A percentile compares a stretch with the other conserved stretches of the same genome.
Conservation (phyloP, 92 coral and sea anemone species). For the Phenganax subtilis region DNA sequence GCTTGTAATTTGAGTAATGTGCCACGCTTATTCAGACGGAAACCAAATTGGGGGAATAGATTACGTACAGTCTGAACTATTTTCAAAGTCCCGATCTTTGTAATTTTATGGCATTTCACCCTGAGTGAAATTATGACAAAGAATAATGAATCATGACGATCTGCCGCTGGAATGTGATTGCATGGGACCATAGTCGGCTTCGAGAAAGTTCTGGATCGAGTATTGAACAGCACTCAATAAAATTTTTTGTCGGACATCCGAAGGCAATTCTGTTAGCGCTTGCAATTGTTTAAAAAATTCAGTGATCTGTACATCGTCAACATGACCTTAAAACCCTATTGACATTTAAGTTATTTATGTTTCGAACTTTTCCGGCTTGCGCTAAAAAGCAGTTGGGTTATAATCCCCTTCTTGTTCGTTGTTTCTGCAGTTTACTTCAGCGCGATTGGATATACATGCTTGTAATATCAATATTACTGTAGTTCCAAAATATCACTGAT, state of each 20-base stretch:
- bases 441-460: too few species aligned
- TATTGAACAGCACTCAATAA: background rate
- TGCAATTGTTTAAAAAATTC: background rate
- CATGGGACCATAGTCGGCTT: background rate
- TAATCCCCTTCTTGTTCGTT: background rate
- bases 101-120: too few species aligned
- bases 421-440: too few species aligned
- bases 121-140: too few species aligned
- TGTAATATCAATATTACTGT: too few species aligned
- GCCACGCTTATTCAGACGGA: background rate
- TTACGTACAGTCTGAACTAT: background rate
- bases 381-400: background rate
- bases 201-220: background rate
- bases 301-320: too few species aligned
- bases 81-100: too few species aligned
- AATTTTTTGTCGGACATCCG: background rate
- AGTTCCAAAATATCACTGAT: too few species aligned
- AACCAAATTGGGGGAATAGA: background rate
- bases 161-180: too few species aligned
- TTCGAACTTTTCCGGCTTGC: background rate
- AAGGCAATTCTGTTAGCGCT: constrained; percentile 15
- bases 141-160: too few species aligned
- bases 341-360: background rate
- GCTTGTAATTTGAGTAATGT: background rate
- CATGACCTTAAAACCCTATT: background rate